Base-by-base conservation (phyloP, 2,797 vertebrate genomes). In the Gallirallus australis region DNA sequence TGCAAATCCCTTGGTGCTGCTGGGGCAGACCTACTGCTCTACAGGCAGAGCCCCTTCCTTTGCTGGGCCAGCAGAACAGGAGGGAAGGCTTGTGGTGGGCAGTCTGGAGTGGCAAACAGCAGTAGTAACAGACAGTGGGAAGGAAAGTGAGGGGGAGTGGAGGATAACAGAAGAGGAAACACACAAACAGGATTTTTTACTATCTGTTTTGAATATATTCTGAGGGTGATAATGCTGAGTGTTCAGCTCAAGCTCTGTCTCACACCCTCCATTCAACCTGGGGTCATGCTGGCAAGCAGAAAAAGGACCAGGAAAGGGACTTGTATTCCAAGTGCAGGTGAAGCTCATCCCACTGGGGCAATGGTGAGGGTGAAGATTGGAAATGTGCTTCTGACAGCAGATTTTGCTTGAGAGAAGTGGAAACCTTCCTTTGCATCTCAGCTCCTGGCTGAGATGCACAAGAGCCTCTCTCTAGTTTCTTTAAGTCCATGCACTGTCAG, bases 301-400 rank as follows among this genome's bases (percentile, higher is more conserved):
- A 63, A 56, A 64, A 42, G 15, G 5, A 12, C 31, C 30, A 73
- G 54, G 24, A 60, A 56, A 64, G 35, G 15, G 5, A 15, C 31
- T n/a, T 40, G 56, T 40, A 31, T 25, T 57, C 76, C 65, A 54
- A 39, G 25, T 2, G 7, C 60, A 77, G 24, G 16, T 37, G 21
- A 80, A 72, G n/a, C 27, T 59, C 35, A 50, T 0, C 7, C 68
- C 33, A 11, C 4, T 30, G 69, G 33, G 61, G 60, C 15, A 64
- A 11, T 1, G 21, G 20, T 50, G 31, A 17, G 24, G 14, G n/a
- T 2, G 5, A 83, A 65, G 61, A 40, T 0, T 42, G 30, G 31
- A 65, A n/a, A 77, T 11, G 5, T 31, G 27, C 28, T 18, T 81
- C 31, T 59, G 14, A 13, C 7, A 56, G 40, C 11, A 68, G 35